Conservation (phyloP, 64 coral and sea anemone genomes). For the Dendrophyllia cribrosa region DNA sequence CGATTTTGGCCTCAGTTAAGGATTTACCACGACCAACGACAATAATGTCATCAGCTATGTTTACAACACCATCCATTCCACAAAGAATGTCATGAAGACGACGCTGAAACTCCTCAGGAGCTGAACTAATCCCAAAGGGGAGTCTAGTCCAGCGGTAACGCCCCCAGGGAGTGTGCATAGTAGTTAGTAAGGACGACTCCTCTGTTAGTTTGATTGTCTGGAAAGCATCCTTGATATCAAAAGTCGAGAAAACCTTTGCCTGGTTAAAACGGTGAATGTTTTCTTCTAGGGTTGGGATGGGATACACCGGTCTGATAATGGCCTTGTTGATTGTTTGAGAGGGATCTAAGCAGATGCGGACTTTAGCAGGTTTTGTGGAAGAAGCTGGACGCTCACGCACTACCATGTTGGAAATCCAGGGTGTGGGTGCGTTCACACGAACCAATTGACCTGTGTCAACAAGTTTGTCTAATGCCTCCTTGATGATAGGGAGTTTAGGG, state of each 20-base stretch:
- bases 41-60: conserved; percentile 54
- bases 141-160: background rate
- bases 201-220: too few relatives aligned
- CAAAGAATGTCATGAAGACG: conserved; percentile 33
- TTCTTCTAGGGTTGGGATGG: too few relatives aligned
- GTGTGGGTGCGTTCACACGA: conserved; percentile 15
- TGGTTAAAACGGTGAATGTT: too few relatives aligned
- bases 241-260: too few relatives aligned
- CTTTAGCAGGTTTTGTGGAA: conserved; percentile 27
- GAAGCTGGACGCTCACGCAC: conserved; percentile 1
- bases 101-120: conserved; percentile 48
- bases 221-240: too few relatives aligned
- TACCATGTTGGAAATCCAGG: conserved; percentile 30
- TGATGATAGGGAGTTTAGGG: too few relatives aligned
- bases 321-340: conserved; percentile 36
- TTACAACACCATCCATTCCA: too few relatives aligned
- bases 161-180: background rate
- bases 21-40: conserved; percentile 26
- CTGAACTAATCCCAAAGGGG: conserved; percentile 9
- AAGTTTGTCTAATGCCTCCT: background rate
- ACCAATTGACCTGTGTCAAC: conserved; percentile 30
- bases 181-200: too few relatives aligned
- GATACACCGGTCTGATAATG: conserved; percentile 35
- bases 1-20: conserved; percentile 9
- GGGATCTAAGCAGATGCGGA: too few relatives aligned